Evolutionary conservation across 2,888 invertebrate species (phyloP).

Genomic region (Drosophila vallismaia): DNA sequence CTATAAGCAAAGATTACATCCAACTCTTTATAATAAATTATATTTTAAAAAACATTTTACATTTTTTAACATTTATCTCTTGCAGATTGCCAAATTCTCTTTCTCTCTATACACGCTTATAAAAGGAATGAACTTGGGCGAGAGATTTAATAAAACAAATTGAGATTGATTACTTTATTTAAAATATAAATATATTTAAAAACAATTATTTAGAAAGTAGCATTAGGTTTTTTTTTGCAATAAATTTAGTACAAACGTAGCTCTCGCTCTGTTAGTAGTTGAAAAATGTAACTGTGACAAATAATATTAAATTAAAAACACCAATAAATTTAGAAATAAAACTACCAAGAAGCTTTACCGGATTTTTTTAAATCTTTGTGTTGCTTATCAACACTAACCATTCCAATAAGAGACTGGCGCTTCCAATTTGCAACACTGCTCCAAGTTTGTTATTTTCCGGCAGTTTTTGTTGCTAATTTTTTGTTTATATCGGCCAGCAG

Average conservation of each 20-base stretch:
- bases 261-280: not conserved
- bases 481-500: conserved; percentile 2
- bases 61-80: not conserved
- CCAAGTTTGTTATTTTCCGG: not conserved
- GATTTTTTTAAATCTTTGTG: not conserved
- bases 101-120: conserved; percentile 48
- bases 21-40: not conserved
- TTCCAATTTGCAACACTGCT: not conserved
- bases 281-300: conserved; percentile 1
- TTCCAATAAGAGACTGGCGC: not conserved
- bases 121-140: conserved; percentile 43
- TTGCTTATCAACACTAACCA: not conserved
- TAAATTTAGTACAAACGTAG: not conserved
- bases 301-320: not conserved
- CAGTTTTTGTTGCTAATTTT: conserved; percentile 1
- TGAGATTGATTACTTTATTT: not conserved
- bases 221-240: not conserved
- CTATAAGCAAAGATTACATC: no score
- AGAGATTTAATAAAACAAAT: conserved; percentile 24
- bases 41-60: not conserved
- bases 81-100: conserved; percentile 48
- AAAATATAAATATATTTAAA: not conserved
- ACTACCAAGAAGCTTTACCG: not conserved
- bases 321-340: not conserved
- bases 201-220: not conserved